Evolutionary conservation across 2,888 invertebrate species (phyloP), one percentile per base, ranked within the genome.

Genomic region (Pterobdella sp.): DNA sequence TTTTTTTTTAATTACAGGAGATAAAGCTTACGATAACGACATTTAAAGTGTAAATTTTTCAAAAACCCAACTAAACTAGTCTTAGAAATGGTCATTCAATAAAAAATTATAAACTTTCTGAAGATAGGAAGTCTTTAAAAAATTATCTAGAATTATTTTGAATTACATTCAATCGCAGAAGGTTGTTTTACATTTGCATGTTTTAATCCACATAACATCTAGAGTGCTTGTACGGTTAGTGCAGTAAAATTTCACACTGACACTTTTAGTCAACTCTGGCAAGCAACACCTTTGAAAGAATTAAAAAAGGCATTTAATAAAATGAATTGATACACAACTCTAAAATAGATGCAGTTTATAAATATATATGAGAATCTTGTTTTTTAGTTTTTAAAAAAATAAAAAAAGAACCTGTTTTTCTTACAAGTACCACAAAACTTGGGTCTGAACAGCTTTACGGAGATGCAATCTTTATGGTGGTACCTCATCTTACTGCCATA

Each of bases 401-500:
- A n/a, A n/a, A n/a, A n/a, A n/a, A n/a, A n/a, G 18, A 1, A 70
- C 70, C 70, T 70, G 22, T 52, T 56, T 37, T 68, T 73, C 63
- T 73, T 73, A 29, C 73, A 73, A 14, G 85, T 85, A 75, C 89
- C 88, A 81, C 90, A 90, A 78, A 87, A 87, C 80, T 89, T 89
- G 3, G 89, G 88, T 52, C 88, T 86, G 84, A 87, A 88, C 60
- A 87, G 84, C 77, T 87, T 87, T 75, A 88, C 85, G 79, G 89
- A 89, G 66, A 87, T 83, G 82, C 90, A 90, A 70, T 78, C 79
- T 63, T 79, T 77, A 26, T 72, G 29, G 32, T 56, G 66, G 35
- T 67, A 35, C 26, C 63, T 14, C 35, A 66, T 63, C 29, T 49
- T 35, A 2, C 65, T 35, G 22, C 49, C 52, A 65, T 60, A 37